These are phyloP conservation scores for Gouania willdenowi DNA, from an alignment of 2,797 vertebrate species.

Conservation along the genomic window DNA sequence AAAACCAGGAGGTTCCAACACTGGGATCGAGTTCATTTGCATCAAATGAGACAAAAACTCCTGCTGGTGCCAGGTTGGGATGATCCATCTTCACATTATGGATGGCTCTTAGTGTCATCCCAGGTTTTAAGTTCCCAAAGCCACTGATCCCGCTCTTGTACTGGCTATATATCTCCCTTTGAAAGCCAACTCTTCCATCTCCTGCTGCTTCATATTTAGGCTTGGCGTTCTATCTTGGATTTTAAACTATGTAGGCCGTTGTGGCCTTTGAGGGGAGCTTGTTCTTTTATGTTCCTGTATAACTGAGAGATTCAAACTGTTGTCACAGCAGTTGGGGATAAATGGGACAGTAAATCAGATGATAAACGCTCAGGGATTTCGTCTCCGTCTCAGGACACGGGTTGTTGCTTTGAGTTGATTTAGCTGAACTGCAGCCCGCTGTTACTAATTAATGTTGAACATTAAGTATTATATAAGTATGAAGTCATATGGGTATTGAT, in stretches of 20 bases:
- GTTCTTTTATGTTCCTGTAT: conserved; percentile 20
- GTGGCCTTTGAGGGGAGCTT: no score
- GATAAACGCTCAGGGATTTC: conserved; percentile 37
- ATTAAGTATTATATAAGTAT: no score
- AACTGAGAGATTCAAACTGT: conserved; percentile 50
- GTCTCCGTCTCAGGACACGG: conserved; percentile 13
- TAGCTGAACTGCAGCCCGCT: no score
- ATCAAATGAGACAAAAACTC: conserved; percentile 64
- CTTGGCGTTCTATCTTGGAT: conserved; percentile 61
- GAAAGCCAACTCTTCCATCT: conserved; percentile 57
- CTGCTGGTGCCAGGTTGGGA: conserved; percentile 44
- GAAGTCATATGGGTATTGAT: no score
- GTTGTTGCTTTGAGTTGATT: conserved; percentile 22
- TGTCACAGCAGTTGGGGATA: conserved; percentile 32
- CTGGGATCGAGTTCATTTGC: conserved; percentile 61
- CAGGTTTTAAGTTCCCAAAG: conserved; percentile 77
- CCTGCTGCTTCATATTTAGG: conserved; percentile 74
- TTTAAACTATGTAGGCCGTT: no score
- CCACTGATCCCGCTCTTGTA: conserved; percentile 67
- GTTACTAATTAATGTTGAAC: no score
- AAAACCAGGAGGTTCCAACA: conserved; percentile 9
- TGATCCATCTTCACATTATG: conserved; percentile 74
- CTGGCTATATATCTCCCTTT: conserved; percentile 64
- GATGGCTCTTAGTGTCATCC: conserved; percentile 73
- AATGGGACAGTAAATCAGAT: conserved; percentile 40